These are phyloP conservation scores for Malurus elegans DNA, from an alignment of 2,113 vertebrate genomes.

Conservation along the genomic window DNA sequence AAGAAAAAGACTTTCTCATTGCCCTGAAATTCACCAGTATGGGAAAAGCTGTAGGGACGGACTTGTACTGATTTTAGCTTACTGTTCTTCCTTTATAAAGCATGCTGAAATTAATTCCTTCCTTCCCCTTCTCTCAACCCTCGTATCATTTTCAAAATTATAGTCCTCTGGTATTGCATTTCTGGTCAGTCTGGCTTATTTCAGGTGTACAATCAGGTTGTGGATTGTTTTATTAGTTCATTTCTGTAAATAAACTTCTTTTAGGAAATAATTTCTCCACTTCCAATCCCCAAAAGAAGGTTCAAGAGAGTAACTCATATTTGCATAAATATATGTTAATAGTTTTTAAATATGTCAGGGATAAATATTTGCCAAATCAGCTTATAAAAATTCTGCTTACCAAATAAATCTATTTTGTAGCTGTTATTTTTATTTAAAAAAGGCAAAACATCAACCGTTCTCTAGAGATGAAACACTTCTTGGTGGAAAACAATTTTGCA, in stretches of 20 bases:
- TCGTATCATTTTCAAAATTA: not conserved
- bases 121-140: not conserved
- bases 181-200: not conserved
- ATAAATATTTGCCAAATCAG: not conserved
- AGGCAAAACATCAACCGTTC: not conserved
- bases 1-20: not conserved
- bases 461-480: not conserved
- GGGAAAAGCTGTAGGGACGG: not conserved
- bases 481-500: not conserved
- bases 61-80: not conserved
- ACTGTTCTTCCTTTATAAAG: not conserved
- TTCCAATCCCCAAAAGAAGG: not conserved
- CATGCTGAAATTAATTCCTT: slow-evolving; percentile 14
- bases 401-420: not conserved
- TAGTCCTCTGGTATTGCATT: not conserved
- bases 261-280: not conserved
- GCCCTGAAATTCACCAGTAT: not conserved
- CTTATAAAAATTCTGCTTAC: not conserved
- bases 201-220: not conserved
- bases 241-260: not conserved
- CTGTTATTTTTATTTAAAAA: not conserved
- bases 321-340: not conserved
- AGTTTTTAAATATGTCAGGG: not conserved
- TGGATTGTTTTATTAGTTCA: not conserved
- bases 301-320: not conserved